A percentile compares a stretch with the other conserved stretches of the same genome.
These are phyloP conservation scores for Ctenoplectra terminalis DNA, from an alignment of 1,140 invertebrate species.

Conservation along the genomic window DNA sequence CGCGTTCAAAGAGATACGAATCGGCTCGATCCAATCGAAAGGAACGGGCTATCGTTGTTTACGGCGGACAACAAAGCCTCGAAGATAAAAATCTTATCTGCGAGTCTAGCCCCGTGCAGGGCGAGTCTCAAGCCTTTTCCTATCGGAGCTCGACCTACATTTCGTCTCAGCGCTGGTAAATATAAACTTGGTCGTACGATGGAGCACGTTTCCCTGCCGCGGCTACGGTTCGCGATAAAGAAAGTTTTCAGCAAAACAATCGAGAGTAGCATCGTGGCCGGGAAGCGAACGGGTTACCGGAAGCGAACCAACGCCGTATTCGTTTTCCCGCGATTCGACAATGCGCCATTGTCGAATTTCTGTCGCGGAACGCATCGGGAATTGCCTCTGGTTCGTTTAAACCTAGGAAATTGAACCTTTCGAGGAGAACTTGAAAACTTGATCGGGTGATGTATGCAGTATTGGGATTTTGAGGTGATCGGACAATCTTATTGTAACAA, in stretches of 20 bases:
- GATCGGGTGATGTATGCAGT: too few relatives aligned
- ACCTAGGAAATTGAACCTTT: background rate
- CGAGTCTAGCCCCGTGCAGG: background rate
- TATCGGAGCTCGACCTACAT: slow-evolving; percentile 34
- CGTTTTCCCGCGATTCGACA: background rate
- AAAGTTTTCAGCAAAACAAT: slow-evolving; percentile 20
- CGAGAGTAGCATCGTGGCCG: background rate
- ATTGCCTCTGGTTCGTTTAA: background rate
- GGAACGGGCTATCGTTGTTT: slow-evolving; percentile 13
- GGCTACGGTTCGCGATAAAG: background rate
- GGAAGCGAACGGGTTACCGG: background rate
- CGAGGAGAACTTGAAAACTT: background rate
- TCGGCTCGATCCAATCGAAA: background rate
- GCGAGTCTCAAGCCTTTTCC: slow-evolving; percentile 10
- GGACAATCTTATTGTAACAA: too few relatives aligned
- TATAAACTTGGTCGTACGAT: slow-evolving; percentile 18
- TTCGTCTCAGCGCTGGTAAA: background rate
- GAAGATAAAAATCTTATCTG: slow-evolving; percentile 36
- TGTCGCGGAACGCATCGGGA: background rate
- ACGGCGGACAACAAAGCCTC: background rate
- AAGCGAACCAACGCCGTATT: background rate
- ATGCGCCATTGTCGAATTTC: background rate
- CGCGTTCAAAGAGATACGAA: too few relatives aligned
- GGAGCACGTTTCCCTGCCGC: background rate
- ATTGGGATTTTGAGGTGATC: too few relatives aligned